Conservation (phyloP, 2,888 invertebrate species). For the Scaptomyza tumidula region DNA sequence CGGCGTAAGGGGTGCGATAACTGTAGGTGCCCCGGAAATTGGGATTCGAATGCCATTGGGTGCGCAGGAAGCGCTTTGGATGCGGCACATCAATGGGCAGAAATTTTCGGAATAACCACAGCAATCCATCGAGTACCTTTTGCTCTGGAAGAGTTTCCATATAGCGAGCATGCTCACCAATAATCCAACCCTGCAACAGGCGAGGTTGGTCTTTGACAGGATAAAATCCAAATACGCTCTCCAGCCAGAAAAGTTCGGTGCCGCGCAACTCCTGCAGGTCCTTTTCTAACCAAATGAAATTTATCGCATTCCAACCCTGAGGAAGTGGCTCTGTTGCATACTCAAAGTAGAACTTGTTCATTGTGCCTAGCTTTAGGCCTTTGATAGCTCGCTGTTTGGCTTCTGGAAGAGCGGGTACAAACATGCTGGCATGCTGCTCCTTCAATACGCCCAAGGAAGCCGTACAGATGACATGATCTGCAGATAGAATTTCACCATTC, state of each 20-base stretch:
- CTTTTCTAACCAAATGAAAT: conserved; percentile 86
- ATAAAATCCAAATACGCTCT: conserved; percentile 88
- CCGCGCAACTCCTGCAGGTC: conserved; percentile 80
- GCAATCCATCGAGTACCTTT: conserved; percentile 75
- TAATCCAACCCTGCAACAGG: conserved; percentile 88
- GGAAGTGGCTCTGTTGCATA: conserved; percentile 87
- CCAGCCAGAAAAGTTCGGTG: conserved; percentile 86
- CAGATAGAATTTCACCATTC: conserved; percentile 83
- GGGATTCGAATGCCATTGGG: conserved; percentile 88
- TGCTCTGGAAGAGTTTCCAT: conserved; percentile 87
- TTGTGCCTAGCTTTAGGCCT: conserved; percentile 86
- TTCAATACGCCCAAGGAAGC: conserved; percentile 87
- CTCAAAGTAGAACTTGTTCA: conserved; percentile 87
- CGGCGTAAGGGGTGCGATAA: conserved; percentile 86
- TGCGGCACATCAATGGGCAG: conserved; percentile 63
- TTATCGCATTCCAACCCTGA: conserved; percentile 84
- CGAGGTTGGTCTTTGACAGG: conserved; percentile 87
- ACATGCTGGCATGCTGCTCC: conserved; percentile 81
- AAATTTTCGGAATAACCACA: conserved; percentile 76
- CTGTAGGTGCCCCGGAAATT: conserved; percentile 88
- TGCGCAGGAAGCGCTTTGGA: conserved; percentile 84
- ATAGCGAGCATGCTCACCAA: conserved; percentile 86
- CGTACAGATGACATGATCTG: conserved; percentile 87
- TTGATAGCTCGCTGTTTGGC: conserved; percentile 85
- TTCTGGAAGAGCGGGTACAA: conserved; percentile 85